phyloP scores from a whole-genome alignment of 2,888 invertebrate species.

The Ephialtes manifestator region DNA sequence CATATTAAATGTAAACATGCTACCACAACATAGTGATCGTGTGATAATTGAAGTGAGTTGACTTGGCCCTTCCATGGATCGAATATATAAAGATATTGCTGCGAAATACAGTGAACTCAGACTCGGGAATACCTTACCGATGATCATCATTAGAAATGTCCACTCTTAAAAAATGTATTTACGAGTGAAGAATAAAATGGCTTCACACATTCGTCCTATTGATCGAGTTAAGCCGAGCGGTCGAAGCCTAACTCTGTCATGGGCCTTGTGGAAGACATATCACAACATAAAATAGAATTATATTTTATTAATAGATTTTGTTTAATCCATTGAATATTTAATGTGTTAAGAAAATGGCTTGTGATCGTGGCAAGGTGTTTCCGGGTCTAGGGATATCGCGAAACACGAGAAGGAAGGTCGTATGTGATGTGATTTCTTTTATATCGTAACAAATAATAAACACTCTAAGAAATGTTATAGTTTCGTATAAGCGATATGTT shows the following conservation, averaged over 20 bases:
- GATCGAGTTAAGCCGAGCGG: slow-evolving; percentile 84
- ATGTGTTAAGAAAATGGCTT: neutral
- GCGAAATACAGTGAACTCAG: slow-evolving; percentile 33
- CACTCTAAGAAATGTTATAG: slow-evolving; percentile 86
- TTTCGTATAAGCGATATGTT: slow-evolving; percentile 86
- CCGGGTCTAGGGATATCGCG: slow-evolving; percentile 23
- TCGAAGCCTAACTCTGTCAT: slow-evolving; percentile 82
- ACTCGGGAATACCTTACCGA: neutral
- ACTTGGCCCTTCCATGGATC: slow-evolving; percentile 80
- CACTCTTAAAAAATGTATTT: neutral
- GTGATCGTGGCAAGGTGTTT: slow-evolving; percentile 53
- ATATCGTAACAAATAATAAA: slow-evolving; percentile 85
- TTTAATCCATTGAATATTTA: neutral
- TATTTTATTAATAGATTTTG: neutral
- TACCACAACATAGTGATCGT: slow-evolving; percentile 83
- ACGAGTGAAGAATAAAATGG: neutral
- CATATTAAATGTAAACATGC: slow-evolving; percentile 79
- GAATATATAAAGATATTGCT: slow-evolving; percentile 41
- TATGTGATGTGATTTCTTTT: slow-evolving; percentile 86
- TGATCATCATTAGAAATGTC: neutral
- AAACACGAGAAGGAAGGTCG: slow-evolving; percentile 79
- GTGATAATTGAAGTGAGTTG: slow-evolving; percentile 85
- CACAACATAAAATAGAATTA: neutral
- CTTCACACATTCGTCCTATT: slow-evolving; percentile 68
- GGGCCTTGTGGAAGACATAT: slow-evolving; percentile 44